Percentiles rank a stretch among this genome's conserved stretches.
Conservation (phyloP, 2,797 vertebrate species). For the Odontamblyopus lacepedii region DNA sequence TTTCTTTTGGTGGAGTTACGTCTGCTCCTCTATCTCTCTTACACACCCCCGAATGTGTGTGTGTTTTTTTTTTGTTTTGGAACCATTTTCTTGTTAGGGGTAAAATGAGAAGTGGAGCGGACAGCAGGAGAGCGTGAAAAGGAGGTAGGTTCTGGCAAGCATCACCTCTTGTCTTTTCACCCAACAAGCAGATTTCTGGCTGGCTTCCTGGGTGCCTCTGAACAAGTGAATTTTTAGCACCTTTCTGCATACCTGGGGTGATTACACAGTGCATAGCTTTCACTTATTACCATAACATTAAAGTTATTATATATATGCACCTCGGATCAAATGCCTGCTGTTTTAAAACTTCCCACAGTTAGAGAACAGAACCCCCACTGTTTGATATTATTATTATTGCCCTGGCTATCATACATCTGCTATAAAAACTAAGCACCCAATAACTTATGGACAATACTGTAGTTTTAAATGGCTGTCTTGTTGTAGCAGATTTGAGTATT, state of each 20-base stretch:
- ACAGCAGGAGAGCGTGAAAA: constrained; percentile 42
- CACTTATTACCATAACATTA: constrained; percentile 46
- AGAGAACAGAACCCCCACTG: not conserved
- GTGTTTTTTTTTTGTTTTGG: constrained; percentile 20
- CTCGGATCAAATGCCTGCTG: constrained; percentile 30
- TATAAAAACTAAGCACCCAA: constrained; percentile 4
- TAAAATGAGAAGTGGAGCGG: constrained; percentile 39
- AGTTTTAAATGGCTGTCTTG: not conserved
- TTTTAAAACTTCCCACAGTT: not conserved
- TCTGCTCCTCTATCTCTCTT: constrained; percentile 33
- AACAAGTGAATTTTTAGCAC: constrained; percentile 45
- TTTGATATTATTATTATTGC: not conserved
- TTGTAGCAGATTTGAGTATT: not conserved
- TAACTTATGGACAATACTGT: no score
- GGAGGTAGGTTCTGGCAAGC: constrained; percentile 39
- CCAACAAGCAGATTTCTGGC: constrained; percentile 54
- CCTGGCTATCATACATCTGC: not conserved
- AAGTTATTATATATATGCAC: constrained; percentile 27
- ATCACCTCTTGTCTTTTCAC: constrained; percentile 48
- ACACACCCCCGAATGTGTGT: not conserved
- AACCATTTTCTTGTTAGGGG: constrained; percentile 46
- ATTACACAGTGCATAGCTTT: constrained; percentile 29
- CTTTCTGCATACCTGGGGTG: constrained; percentile 51
- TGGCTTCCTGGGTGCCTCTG: constrained; percentile 43
- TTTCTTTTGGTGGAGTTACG: constrained; percentile 42